Percentiles rank a stretch among this genome's conserved stretches.
phyloP scores from a whole-genome alignment of 2,797 vertebrate species.

The Distichodus sexfasciatus region DNA sequence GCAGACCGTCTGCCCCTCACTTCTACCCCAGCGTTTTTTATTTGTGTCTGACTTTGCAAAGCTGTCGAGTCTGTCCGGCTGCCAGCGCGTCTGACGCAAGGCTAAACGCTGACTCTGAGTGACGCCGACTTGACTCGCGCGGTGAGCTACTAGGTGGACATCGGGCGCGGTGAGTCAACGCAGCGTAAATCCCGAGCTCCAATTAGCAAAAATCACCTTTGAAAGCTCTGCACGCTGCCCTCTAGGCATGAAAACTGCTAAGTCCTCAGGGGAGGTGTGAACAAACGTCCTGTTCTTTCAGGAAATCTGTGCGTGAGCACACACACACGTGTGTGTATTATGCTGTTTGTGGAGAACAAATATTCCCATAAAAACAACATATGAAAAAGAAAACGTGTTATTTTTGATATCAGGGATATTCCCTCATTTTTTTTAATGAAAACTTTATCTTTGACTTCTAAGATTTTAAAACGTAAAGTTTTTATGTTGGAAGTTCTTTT shows the following conservation, averaged over 20 bases:
- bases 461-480: too few relatives aligned
- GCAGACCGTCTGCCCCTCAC: not conserved
- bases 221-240: not conserved
- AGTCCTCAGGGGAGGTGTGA: conserved; percentile 24
- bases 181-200: not conserved
- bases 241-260: conserved; percentile 10
- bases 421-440: too few relatives aligned
- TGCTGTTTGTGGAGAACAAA: too few relatives aligned
- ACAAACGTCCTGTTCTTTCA: conserved; percentile 34
- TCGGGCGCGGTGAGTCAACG: conserved; percentile 12
- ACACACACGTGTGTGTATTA: too few relatives aligned
- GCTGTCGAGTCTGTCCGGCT: conserved; percentile 4
- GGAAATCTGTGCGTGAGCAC: conserved; percentile 55
- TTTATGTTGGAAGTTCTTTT: too few relatives aligned
- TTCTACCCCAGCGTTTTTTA: conserved; percentile 35
- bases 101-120: conserved; percentile 2
- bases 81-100: not conserved
- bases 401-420: too few relatives aligned
- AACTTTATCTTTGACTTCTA: too few relatives aligned
- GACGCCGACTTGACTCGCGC: not conserved
- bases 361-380: too few relatives aligned
- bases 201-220: conserved; percentile 26
- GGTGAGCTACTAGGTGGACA: not conserved
- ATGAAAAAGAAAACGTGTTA: too few relatives aligned
- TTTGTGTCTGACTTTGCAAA: conserved; percentile 41